Base-by-base conservation (phyloP, 2,113 vertebrate genomes). In the Cyrtonyx montezumae region DNA sequence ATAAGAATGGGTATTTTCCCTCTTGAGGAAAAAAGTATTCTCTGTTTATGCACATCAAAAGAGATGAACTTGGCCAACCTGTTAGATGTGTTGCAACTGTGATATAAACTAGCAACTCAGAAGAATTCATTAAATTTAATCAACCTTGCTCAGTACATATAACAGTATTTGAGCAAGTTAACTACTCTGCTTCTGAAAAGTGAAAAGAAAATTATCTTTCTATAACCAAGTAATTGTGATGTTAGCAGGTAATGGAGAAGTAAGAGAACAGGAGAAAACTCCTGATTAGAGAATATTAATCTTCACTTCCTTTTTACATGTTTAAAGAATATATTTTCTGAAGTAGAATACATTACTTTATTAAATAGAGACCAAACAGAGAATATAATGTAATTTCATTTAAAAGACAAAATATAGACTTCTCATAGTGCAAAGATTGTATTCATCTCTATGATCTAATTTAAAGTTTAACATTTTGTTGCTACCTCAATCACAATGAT, bases 391-490 rank as follows among this genome's bases (percentile, higher is more conserved):
- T 11, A 70, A 68, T 84, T 88, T 89, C 9, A 40, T 59, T 81
- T 34, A 93, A 79, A 13, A 74, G 34, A 14, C 91, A 94, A 89
- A 76, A 49, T 46, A 5, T 26, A 49, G 26, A 45, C 23, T 91
- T 95, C 92, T 59, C 30, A 15, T 62, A 61, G 4, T 26, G 32
- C 34, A 83, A 80, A 87, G 51, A 82, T 90, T 92, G 59, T 37
- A 82, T 90, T 95, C 85, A 85, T 87, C 26, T 90, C 71, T 71
- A 28, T n/a, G 66, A 48, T 62, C 71, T 93, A 90, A 94, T 93
- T 76, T 92, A 94, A 94, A 83, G 43, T 82, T 84, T 69, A 91
- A 13, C 49, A 85, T 86, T 96, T 84, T 94, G 32, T 90, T 91
- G 51, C 74, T 91, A 95, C 61, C 40, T 96, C 80, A 94, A 61